A percentile compares a stretch with the other conserved stretches of the same genome.
phyloP scores from a whole-genome alignment of 2,113 vertebrate genomes.

The Dendrocopos noguchii region DNA sequence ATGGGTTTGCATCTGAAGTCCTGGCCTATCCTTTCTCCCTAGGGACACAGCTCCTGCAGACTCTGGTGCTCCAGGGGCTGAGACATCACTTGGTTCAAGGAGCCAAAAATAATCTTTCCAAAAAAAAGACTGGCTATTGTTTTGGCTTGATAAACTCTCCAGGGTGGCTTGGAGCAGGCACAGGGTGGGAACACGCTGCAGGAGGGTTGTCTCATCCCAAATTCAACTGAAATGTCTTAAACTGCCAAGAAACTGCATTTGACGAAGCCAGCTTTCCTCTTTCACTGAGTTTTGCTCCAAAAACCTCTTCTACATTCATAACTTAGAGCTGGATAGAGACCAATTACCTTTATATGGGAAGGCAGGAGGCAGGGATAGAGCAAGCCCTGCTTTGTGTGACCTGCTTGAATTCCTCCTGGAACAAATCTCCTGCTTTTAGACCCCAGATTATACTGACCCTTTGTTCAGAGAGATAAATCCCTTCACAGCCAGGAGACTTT shows the following conservation, averaged over 20 bases:
- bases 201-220: neutral
- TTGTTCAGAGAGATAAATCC: neutral
- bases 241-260: neutral
- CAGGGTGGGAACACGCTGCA: neutral
- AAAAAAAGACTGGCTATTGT: neutral
- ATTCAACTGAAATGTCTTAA: neutral
- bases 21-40: neutral
- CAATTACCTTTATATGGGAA: neutral
- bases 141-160: neutral
- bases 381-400: neutral
- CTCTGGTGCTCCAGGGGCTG: neutral
- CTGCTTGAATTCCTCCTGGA: neutral
- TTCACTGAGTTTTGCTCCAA: neutral
- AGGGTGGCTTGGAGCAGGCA: neutral
- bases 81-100: neutral
- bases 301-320: neutral
- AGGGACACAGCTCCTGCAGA: neutral
- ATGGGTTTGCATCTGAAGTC: neutral
- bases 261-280: neutral
- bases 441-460: neutral
- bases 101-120: neutral
- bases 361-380: neutral
- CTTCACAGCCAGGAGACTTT: neutral
- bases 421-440: neutral
- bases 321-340: neutral